Evolutionary conservation across 2,888 invertebrate genomes (phyloP).

Genomic region (Augochlorella aurata): DNA sequence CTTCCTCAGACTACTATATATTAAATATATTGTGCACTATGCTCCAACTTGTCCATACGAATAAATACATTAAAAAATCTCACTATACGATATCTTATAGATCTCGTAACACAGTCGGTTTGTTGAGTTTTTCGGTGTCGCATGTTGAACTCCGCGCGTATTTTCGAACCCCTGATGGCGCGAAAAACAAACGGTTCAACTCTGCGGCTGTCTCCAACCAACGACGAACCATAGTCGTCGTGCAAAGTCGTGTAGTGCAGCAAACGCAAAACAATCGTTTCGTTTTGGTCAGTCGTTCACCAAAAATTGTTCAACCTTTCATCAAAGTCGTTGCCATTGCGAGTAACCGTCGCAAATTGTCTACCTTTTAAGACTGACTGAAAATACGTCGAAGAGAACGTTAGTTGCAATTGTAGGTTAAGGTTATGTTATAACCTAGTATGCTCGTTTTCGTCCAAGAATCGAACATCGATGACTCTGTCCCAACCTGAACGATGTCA

Average conservation of each 20-base stretch:
- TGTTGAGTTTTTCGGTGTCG: neutral
- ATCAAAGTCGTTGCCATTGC: neutral
- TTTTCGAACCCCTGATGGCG: neutral
- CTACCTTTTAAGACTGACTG: neutral
- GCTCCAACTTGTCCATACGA: conserved; percentile 80
- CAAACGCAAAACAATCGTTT: too few relatives aligned
- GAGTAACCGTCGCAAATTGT: neutral
- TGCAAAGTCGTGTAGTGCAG: too few relatives aligned
- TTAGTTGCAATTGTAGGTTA: conserved; percentile 19
- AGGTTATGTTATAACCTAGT: conserved; percentile 24
- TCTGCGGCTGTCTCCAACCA: too few relatives aligned
- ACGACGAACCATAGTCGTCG: neutral
- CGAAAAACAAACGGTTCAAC: neutral
- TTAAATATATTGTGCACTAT: conserved; percentile 80
- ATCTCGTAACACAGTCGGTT: conserved; percentile 3
- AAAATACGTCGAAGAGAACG: neutral
- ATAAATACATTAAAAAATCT: conserved; percentile 79
- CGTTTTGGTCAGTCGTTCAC: neutral
- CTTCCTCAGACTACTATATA: conserved; percentile 73
- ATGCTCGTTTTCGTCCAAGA: neutral
- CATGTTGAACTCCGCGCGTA: neutral
- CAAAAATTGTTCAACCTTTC: neutral
- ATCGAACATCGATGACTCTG: neutral
- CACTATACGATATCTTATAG: conserved; percentile 34
- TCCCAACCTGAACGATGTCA: neutral